These are phyloP conservation scores for Sialis lutaria DNA, from an alignment of 2,888 invertebrate species.

Conservation along the genomic window DNA sequence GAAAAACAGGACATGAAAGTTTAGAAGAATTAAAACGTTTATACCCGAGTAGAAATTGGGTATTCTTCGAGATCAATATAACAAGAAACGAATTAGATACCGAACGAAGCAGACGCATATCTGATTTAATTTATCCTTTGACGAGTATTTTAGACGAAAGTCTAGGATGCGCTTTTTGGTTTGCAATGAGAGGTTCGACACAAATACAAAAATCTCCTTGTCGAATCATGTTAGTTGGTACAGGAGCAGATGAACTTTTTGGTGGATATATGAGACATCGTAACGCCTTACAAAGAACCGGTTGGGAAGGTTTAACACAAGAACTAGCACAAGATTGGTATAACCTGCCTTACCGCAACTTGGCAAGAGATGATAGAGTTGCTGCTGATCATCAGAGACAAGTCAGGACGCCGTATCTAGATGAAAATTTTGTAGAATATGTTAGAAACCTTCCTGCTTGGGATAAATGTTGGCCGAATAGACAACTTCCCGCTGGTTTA, in stretches of 20 bases:
- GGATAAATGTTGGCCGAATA: conserved; percentile 43
- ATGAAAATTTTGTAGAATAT: conserved; percentile 50
- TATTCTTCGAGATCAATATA: conserved; percentile 67
- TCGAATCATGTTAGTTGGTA: conserved; percentile 69
- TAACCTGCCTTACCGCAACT: conserved; percentile 75
- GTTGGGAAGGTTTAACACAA: conserved; percentile 32
- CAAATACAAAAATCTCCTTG: conserved; percentile 21
- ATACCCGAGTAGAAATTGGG: conserved; percentile 64
- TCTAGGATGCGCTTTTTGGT: conserved; percentile 92
- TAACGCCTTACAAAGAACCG: conserved; percentile 41
- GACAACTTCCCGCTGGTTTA: conserved; percentile 48
- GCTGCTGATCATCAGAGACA: conserved; percentile 79
- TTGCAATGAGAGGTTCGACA: conserved; percentile 60
- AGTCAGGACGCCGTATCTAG: conserved; percentile 63
- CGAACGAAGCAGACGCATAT: conserved; percentile 38
- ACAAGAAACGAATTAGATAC: conserved; percentile 41
- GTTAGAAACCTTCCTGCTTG: conserved; percentile 44
- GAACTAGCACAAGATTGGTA: conserved; percentile 56
- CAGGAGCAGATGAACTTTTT: conserved; percentile 94
- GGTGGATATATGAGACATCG: conserved; percentile 88
- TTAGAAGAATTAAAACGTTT: conserved; percentile 45
- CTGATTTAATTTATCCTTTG: conserved; percentile 69
- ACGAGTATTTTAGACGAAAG: conserved; percentile 88
- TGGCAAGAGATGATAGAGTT: conserved; percentile 88
- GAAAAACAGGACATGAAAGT: conserved; percentile 58